phyloP scores from a whole-genome alignment of 53 echinoderm and acorn worm species.

The Henricia sp. region DNA sequence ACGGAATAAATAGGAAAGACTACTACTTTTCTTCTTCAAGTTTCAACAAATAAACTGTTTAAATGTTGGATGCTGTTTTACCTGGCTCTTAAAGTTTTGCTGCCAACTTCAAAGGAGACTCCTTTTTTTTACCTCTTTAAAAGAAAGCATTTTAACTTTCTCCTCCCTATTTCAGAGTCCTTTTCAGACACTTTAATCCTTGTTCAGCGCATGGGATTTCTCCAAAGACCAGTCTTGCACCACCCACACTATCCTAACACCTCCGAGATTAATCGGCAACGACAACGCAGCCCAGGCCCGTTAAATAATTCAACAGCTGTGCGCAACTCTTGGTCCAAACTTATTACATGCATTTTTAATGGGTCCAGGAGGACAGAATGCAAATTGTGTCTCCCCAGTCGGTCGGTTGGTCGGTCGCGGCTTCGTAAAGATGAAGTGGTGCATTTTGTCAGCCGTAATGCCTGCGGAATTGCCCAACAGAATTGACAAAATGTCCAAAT shows the following conservation, averaged over 20 bases:
- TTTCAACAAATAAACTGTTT: no score
- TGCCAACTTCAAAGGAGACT: no score
- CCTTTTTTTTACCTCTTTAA: no score
- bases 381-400: slow-evolving; percentile 36
- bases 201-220: neutral
- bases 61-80: no score
- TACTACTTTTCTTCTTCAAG: no score
- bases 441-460: slow-evolving; percentile 32
- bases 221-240: slow-evolving; percentile 41
- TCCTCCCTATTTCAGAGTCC: neutral
- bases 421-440: slow-evolving; percentile 40
- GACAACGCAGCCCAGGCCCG: slow-evolving; percentile 59
- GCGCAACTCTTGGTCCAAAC: slow-evolving; percentile 55
- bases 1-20: no score
- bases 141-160: neutral
- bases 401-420: slow-evolving; percentile 1
- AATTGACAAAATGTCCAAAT: no score
- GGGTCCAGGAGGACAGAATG: slow-evolving; percentile 41
- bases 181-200: neutral
- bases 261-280: slow-evolving; percentile 69
- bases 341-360: slow-evolving; percentile 63
- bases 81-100: no score
- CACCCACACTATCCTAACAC: slow-evolving; percentile 51
- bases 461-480: neutral
- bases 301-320: slow-evolving; percentile 57